phyloP scores from a whole-genome alignment of 2,113 vertebrate genomes.

The Aldabrachelys gigantea region DNA sequence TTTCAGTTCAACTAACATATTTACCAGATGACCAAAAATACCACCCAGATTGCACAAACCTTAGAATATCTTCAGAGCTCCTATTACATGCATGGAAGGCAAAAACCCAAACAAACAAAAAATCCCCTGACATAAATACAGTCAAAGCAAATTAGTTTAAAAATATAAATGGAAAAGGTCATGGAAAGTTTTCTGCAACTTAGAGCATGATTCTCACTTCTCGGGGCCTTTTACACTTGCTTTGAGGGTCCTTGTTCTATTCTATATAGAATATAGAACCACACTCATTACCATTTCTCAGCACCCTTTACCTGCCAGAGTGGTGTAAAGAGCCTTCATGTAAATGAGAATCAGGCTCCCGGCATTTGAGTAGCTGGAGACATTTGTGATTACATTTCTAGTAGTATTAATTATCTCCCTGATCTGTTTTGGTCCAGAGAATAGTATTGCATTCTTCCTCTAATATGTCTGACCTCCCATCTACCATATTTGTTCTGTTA shows the following conservation, averaged over 20 bases:
- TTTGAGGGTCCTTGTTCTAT: not conserved
- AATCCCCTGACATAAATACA: not conserved
- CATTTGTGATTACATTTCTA: not conserved
- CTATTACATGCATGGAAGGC: not conserved
- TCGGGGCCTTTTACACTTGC: not conserved
- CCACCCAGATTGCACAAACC: not conserved
- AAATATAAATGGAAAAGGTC: not conserved
- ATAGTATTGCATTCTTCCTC: not conserved
- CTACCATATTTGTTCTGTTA: constrained; percentile 11
- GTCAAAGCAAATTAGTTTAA: not conserved
- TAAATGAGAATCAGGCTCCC: not conserved
- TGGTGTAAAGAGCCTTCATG: not conserved
- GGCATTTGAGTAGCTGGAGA: not conserved
- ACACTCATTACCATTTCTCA: not conserved
- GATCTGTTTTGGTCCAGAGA: not conserved
- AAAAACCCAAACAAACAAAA: not conserved
- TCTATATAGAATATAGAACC: not conserved
- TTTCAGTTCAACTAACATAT: not conserved
- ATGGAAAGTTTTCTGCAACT: not conserved
- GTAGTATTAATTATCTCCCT: not conserved
- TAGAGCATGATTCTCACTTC: not conserved
- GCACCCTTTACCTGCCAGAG: not conserved
- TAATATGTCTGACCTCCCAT: constrained; percentile 9
- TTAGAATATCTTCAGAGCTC: not conserved
- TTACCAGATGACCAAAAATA: not conserved